A percentile compares a stretch with the other conserved stretches of the same genome.
Conservation (phyloP, 2,113 vertebrate species). For the Mohoua ochrocephala region DNA sequence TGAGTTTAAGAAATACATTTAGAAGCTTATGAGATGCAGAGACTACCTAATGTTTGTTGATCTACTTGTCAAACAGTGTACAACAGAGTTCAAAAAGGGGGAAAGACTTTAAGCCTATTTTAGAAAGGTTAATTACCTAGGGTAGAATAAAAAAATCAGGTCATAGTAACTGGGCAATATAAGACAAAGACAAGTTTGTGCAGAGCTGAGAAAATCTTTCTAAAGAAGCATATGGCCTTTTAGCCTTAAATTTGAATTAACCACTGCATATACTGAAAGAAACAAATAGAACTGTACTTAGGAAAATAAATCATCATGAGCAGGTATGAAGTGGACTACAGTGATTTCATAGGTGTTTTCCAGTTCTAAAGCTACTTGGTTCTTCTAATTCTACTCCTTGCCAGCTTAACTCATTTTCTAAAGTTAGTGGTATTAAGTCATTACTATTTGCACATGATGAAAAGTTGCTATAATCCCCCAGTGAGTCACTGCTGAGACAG, state of each 20-base stretch:
- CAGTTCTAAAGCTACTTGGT: neutral
- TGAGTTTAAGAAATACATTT: neutral
- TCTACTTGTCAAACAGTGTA: neutral
- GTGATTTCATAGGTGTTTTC: neutral
- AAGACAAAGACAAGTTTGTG: neutral
- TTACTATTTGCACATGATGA: neutral
- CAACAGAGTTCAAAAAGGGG: neutral
- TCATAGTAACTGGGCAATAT: neutral
- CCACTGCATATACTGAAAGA: neutral
- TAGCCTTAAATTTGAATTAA: neutral
- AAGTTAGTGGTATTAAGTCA: neutral
- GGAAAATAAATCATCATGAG: neutral
- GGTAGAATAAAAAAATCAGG: neutral
- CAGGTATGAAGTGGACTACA: neutral
- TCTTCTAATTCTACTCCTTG: neutral
- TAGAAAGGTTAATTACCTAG: neutral
- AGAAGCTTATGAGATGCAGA: neutral
- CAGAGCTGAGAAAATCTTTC: neutral
- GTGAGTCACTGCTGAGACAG: conserved; percentile 8
- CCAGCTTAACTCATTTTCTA: neutral
- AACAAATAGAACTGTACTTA: neutral
- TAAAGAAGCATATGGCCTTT: neutral
- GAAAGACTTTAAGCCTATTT: neutral
- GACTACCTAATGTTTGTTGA: neutral
- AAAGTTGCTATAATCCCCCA: neutral